Conservation (phyloP, 64 coral and sea anemone genomes). For the Pocillopora damicornis region DNA sequence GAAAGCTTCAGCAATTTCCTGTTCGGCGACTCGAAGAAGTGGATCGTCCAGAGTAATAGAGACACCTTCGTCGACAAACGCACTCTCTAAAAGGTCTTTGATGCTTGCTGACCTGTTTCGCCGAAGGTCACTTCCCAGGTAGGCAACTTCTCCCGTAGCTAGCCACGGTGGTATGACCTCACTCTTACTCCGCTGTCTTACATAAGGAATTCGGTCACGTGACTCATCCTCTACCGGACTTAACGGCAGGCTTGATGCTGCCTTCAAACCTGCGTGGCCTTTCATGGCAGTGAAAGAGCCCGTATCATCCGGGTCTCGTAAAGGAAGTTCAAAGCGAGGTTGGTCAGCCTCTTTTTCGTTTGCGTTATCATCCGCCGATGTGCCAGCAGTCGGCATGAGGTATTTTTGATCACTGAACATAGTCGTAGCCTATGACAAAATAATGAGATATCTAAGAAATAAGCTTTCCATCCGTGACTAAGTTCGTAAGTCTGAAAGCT, state of each 20-base stretch:
- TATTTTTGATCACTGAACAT: slow-evolving; percentile 6
- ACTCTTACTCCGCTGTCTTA: slow-evolving; percentile 50
- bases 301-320: neutral
- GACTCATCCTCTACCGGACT: neutral
- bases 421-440: neutral
- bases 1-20: slow-evolving; percentile 92
- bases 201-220: slow-evolving; percentile 16
- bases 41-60: slow-evolving; percentile 64
- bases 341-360: slow-evolving; percentile 12
- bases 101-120: slow-evolving; percentile 26
- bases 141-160: neutral
- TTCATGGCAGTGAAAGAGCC: neutral
- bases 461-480: neutral
- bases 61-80: slow-evolving; percentile 62
- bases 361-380: slow-evolving; percentile 29
- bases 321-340: slow-evolving; percentile 1
- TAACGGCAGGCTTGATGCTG: slow-evolving; percentile 33
- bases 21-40: slow-evolving; percentile 75
- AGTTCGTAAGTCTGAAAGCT: no score
- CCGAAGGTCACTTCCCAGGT: neutral
- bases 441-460: neutral
- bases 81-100: slow-evolving; percentile 28
- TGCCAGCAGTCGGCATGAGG: neutral
- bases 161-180: slow-evolving; percentile 1
- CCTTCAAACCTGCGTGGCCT: slow-evolving; percentile 5